Conservation (phyloP, 2,113 vertebrate species). For the Saguinus imperator region DNA sequence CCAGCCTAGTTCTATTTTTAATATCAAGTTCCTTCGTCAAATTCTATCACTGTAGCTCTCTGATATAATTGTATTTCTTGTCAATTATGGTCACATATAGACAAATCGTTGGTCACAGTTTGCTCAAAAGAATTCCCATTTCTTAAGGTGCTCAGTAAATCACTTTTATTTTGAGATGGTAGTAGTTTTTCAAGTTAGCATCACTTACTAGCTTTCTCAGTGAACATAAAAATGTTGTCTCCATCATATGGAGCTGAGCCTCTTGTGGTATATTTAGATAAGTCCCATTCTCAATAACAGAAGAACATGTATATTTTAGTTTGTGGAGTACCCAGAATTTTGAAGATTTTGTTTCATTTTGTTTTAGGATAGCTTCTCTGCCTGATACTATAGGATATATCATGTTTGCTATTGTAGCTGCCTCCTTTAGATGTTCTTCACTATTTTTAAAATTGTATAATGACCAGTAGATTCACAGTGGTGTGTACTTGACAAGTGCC, state of each 20-base stretch:
- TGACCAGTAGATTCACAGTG: background rate
- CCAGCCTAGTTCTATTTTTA: background rate
- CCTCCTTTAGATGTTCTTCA: background rate
- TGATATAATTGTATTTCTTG: background rate
- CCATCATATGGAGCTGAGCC: background rate
- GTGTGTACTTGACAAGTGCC: background rate
- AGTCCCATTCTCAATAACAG: background rate
- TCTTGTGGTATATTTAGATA: background rate
- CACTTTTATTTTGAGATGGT: constrained; percentile 13
- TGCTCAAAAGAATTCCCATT: constrained; percentile 35
- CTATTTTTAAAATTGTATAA: background rate
- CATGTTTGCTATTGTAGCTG: background rate
- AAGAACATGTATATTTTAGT: background rate
- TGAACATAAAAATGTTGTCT: background rate
- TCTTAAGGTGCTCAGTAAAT: constrained; percentile 49
- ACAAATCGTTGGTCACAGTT: background rate
- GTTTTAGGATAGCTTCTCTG: background rate
- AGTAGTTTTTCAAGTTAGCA: background rate
- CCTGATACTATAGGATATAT: background rate
- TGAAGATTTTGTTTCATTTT: background rate
- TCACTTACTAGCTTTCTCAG: background rate
- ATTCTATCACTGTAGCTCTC: background rate
- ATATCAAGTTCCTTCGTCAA: background rate
- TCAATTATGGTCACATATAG: background rate
- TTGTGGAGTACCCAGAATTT: background rate